A percentile compares a stretch with the other conserved stretches of the same genome.
Evolutionary conservation across 2,113 vertebrate genomes (phyloP).

Genomic region (Corvus cornix): DNA sequence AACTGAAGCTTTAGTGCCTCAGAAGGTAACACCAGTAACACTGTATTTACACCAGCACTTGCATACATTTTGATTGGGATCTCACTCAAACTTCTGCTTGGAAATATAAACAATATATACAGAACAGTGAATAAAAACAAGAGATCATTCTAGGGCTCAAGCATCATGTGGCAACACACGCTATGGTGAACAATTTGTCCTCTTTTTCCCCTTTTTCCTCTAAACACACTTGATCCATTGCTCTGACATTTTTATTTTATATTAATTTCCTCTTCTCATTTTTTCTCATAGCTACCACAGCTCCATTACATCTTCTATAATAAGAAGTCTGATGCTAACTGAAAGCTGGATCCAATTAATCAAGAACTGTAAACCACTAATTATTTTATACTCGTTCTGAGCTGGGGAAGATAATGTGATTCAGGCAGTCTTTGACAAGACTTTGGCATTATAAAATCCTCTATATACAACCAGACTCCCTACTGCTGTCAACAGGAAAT

Average conservation of each 20-base stretch:
- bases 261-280: neutral
- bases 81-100: neutral
- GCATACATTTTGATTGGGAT: neutral
- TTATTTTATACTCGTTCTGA: neutral
- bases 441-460: neutral
- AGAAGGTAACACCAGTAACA: neutral
- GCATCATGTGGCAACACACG: neutral
- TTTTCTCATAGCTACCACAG: neutral
- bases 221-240: neutral
- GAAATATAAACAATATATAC: neutral
- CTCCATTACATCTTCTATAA: neutral
- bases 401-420: neutral
- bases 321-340: neutral
- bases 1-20: neutral
- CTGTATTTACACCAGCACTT: neutral
- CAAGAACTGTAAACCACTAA: neutral
- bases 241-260: neutral
- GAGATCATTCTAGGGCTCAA: neutral
- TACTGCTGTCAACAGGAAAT: neutral
- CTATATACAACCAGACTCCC: neutral
- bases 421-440: neutral
- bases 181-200: neutral
- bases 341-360: neutral
- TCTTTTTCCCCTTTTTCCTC: neutral
- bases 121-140: neutral